Evolutionary conservation across 2,113 vertebrate species (phyloP).

Genomic region (Nerophis lumbriciformis): DNA sequence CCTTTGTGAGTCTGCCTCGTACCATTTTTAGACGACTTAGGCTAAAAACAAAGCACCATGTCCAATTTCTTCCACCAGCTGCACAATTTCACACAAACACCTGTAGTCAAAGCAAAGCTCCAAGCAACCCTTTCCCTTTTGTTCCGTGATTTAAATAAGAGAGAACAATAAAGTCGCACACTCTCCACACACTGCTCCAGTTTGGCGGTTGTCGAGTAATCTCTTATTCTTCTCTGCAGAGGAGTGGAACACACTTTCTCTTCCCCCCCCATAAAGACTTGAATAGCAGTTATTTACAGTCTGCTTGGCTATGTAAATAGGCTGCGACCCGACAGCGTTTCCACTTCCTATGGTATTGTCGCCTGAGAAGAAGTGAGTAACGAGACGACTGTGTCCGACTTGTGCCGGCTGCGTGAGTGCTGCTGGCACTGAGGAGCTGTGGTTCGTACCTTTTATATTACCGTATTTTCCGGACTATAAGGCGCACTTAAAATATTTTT

Average conservation of each 20-base stretch:
- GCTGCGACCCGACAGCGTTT: conserved; percentile 12
- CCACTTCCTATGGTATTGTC: neutral
- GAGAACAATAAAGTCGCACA: conserved; percentile 46
- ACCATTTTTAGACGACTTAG: conserved; percentile 39
- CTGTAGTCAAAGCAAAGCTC: conserved; percentile 55
- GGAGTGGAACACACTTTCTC: conserved; percentile 24
- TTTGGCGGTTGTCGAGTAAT: conserved; percentile 41
- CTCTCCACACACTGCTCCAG: conserved; percentile 34
- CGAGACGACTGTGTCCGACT: too few relatives aligned
- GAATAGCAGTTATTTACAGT: conserved; percentile 23
- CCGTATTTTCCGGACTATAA: too few relatives aligned
- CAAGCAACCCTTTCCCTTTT: conserved; percentile 46
- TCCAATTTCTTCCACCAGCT: conserved; percentile 58
- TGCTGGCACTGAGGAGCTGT: too few relatives aligned
- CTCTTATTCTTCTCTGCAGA: conserved; percentile 41
- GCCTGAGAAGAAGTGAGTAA: too few relatives aligned
- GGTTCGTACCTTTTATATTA: too few relatives aligned
- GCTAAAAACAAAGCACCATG: conserved; percentile 36
- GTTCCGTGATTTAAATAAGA: conserved; percentile 64
- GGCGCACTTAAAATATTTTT: too few relatives aligned
- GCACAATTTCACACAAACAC: conserved; percentile 26
- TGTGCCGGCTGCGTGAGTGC: too few relatives aligned
- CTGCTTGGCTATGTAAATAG: conserved; percentile 10
- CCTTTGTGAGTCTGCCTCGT: conserved; percentile 42
- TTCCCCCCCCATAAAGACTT: conserved; percentile 21